Conservation (phyloP, 2,888 invertebrate genomes). For the Lepidochrysops patricia region DNA sequence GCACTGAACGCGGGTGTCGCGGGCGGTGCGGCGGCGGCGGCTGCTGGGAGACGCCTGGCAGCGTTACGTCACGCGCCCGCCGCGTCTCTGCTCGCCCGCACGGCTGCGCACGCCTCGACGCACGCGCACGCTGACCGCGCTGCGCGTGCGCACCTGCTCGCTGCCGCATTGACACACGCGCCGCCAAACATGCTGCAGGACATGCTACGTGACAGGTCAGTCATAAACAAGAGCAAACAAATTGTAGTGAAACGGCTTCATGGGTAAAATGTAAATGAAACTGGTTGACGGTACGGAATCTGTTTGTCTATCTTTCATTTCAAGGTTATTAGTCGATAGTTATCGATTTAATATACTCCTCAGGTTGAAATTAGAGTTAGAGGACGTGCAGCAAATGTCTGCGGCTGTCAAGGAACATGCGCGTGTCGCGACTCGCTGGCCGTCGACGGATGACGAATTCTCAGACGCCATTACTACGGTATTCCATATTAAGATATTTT, state of each 20-base stretch:
- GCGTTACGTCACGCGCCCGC: conserved; percentile 34
- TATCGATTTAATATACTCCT: no score
- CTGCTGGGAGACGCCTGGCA: conserved; percentile 39
- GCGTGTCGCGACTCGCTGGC: conserved; percentile 39
- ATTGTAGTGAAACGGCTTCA: no score
- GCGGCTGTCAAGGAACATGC: conserved; percentile 37
- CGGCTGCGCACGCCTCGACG: conserved; percentile 33
- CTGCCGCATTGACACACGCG: conserved; percentile 41
- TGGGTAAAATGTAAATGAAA: no score
- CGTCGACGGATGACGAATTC: conserved; percentile 71
- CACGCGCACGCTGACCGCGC: conserved; percentile 40
- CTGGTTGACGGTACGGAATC: no score
- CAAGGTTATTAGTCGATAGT: no score
- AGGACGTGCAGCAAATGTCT: conserved; percentile 44
- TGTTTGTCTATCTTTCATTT: no score
- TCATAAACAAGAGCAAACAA: no score
- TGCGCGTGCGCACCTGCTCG: conserved; percentile 37
- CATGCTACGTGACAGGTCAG: conserved; percentile 37
- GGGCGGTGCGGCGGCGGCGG: conserved; percentile 35
- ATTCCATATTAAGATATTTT: conserved; percentile 16
- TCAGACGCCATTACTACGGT: conserved; percentile 75
- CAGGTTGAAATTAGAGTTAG: conserved; percentile 41
- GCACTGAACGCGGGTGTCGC: conserved; percentile 32
- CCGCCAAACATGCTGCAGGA: conserved; percentile 28
- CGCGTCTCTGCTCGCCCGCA: conserved; percentile 34